Conservation (phyloP, 2,113 vertebrate genomes). For the Pteruthius melanotis region DNA sequence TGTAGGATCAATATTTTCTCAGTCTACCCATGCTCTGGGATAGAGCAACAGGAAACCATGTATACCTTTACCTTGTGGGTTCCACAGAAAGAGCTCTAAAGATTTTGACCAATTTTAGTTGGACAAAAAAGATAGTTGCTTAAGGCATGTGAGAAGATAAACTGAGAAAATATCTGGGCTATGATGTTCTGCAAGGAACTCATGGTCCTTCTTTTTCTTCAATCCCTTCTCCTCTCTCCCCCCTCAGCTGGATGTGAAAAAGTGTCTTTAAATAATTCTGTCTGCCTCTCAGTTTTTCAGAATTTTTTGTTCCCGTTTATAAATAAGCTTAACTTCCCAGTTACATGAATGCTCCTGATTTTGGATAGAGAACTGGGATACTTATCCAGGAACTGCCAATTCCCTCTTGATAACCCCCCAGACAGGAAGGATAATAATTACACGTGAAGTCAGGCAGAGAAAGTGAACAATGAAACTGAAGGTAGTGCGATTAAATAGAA, state of each 20-base stretch:
- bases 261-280: neutral
- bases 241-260: neutral
- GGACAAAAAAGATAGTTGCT: neutral
- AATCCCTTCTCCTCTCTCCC: neutral
- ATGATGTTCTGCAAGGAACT: neutral
- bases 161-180: neutral
- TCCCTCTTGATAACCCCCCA: neutral
- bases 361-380: neutral
- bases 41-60: fast-evolving
- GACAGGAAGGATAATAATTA: neutral
- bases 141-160: neutral
- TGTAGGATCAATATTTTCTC: neutral
- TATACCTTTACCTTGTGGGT: neutral
- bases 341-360: neutral
- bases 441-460: neutral
- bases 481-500: neutral
- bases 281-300: neutral
- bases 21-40: neutral
- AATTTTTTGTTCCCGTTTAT: neutral
- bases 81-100: neutral
- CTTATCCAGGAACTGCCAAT: neutral
- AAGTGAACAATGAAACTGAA: neutral
- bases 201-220: neutral
- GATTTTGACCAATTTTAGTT: neutral
- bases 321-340: neutral